Evolutionary conservation across 1,140 invertebrate species (phyloP), one percentile per base, ranked within the genome.

Genomic region (Bombus sylvicola): DNA sequence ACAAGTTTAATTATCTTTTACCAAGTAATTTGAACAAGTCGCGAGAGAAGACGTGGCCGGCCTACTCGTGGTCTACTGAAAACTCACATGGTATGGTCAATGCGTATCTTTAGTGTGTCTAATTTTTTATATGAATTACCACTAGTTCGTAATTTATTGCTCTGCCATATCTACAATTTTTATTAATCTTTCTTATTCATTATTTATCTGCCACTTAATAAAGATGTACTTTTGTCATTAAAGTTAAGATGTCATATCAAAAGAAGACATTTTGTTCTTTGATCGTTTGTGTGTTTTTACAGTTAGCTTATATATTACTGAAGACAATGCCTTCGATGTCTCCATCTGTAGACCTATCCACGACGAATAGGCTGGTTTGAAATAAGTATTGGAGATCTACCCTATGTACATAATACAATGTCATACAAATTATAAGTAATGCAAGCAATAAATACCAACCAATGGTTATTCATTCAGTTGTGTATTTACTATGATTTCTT

Each of bases 1-100:
- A 95, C 95, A 95, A 95, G 93, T 95, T 95, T 93, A 95, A 95
- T 94, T 92, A 93, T 92, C 87, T 92, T 95, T 95, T 95, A 95
- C 92, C 91, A 95, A 94, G 47, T 93, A 91, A 91, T 94, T 89
- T 85, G 77, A 91, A 93, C 74, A 87, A 88, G 79, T 87, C 71
- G 90, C 91, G 89, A 90, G 90, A 95, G 92, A 92, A 94, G 93
- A 94, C 92, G 91, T 94, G 92, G 93, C 93, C 93, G 77, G 94
- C 94, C 93, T 95, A 94, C 92, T 93, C 93, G 94, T 94, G 90
- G 94, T 93, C 91, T 95, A 95, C 95, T 95, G 94, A 94, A 95
- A 95, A 94, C 94, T 95, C 92, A 94, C 90, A 95, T 93, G 91
- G 76, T 93, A 95, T 94, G 91, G 93, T 95, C 94, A 95, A 94